A percentile compares a stretch with the other conserved stretches of the same genome.
Conservation (phyloP, 2,888 invertebrate species). For the Noctua janthe region DNA sequence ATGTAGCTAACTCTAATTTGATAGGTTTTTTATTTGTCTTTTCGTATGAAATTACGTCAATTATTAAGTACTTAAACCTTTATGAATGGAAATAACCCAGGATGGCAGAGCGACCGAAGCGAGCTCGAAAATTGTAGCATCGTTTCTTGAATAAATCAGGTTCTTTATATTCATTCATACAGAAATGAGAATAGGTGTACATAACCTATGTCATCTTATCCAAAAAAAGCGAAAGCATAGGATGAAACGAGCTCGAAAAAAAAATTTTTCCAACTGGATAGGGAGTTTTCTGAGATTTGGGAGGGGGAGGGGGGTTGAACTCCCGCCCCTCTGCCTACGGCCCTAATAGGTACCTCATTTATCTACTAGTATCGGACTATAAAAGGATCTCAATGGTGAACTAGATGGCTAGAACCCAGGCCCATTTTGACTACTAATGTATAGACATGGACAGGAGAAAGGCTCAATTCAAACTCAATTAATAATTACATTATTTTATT, state of each 20-base stretch:
- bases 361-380: neutral
- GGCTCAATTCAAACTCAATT: neutral
- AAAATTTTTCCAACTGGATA: too few species aligned
- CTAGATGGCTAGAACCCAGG: neutral
- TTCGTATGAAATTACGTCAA: too few species aligned
- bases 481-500: conserved; percentile 5
- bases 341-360: neutral
- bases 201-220: neutral
- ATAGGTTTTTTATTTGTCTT: neutral
- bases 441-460: neutral
- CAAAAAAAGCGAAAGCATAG: neutral
- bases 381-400: neutral
- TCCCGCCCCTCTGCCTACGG: neutral
- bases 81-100: neutral
- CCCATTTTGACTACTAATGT: neutral
- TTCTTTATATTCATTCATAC: neutral
- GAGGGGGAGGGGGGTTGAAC: neutral
- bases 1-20: neutral
- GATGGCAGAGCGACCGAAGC: neutral
- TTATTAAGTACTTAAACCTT: neutral
- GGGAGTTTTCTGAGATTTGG: neutral
- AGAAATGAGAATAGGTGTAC: neutral
- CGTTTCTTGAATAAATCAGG: neutral
- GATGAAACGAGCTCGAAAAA: neutral
- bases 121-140: neutral